phyloP scores from a whole-genome alignment of 2,888 invertebrate genomes.

The Troides helena region DNA sequence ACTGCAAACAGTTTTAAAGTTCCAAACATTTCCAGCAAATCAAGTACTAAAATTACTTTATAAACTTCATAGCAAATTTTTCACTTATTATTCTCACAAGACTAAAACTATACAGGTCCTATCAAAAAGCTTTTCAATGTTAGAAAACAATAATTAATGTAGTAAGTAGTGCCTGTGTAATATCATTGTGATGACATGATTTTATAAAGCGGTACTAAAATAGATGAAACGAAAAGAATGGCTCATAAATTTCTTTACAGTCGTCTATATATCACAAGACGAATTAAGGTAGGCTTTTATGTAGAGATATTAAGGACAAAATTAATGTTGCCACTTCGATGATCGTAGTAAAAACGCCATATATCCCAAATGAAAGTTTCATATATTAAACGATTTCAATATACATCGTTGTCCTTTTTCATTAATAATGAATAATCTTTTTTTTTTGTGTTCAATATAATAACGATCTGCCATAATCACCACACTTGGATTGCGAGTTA shows the following conservation, averaged over 20 bases:
- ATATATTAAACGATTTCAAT: background rate
- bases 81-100: too few relatives aligned
- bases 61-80: too few relatives aligned
- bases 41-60: too few relatives aligned
- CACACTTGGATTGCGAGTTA: too few relatives aligned
- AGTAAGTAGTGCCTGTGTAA: too few relatives aligned
- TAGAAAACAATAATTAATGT: too few relatives aligned
- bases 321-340: conserved; percentile 20
- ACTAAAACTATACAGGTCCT: background rate
- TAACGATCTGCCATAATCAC: too few relatives aligned
- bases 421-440: background rate
- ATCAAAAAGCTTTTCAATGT: too few relatives aligned
- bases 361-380: conserved; percentile 1
- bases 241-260: conserved; percentile 12
- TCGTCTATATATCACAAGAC: conserved; percentile 15
- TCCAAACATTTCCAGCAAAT: too few relatives aligned
- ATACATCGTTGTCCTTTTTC: background rate
- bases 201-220: conserved; percentile 8
- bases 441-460: background rate
- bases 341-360: conserved; percentile 17
- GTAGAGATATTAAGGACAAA: conserved; percentile 15
- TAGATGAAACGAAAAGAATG: conserved; percentile 14
- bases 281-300: conserved; percentile 25
- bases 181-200: conserved; percentile 1
- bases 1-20: too few relatives aligned